phyloP scores from a whole-genome alignment of 2,113 vertebrate genomes.

The Seriola aureovittata region DNA sequence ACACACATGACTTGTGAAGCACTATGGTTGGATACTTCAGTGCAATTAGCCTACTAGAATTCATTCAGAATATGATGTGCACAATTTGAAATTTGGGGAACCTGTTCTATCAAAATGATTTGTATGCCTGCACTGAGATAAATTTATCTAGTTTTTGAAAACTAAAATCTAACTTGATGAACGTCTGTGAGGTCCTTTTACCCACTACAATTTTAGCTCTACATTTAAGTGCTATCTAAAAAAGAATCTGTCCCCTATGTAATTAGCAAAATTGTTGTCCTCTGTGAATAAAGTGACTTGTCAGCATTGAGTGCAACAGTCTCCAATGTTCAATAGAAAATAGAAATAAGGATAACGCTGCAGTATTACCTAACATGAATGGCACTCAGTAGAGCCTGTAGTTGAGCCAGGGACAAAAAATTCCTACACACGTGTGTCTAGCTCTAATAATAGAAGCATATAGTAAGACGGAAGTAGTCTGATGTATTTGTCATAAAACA shows the following conservation, averaged over 20 bases:
- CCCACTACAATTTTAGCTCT: neutral
- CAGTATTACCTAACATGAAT: no score
- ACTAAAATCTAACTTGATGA: neutral
- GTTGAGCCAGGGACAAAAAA: no score
- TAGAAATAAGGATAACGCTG: neutral
- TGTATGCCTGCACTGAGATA: neutral
- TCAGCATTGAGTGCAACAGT: neutral
- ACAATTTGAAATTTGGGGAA: neutral
- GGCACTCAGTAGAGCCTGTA: no score
- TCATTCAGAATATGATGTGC: neutral
- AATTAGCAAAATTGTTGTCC: neutral
- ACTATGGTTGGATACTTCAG: constrained; percentile 5
- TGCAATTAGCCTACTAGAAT: neutral
- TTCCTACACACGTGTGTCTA: no score
- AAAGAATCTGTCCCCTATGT: neutral
- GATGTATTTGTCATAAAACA: no score
- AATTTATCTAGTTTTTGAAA: neutral
- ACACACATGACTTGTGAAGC: constrained; percentile 36
- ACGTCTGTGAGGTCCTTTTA: neutral
- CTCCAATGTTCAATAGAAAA: neutral
- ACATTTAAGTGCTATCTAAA: neutral
- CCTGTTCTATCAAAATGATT: neutral
- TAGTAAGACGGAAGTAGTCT: no score
- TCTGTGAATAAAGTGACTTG: neutral
- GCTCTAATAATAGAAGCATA: no score